These are phyloP conservation scores for Macrophya annulata DNA, from an alignment of 2,888 invertebrate species.

Conservation along the genomic window DNA sequence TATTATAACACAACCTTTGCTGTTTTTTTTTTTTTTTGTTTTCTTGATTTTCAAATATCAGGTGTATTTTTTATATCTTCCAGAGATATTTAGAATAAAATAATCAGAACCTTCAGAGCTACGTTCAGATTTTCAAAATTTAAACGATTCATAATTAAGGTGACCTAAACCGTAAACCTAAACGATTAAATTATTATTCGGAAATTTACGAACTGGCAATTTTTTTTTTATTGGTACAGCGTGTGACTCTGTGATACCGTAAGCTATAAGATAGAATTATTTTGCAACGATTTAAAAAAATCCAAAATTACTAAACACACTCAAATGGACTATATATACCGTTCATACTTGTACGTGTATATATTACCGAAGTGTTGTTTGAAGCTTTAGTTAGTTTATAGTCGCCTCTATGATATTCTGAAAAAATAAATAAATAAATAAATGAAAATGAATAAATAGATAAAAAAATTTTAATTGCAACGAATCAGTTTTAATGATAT, in stretches of 20 bases:
- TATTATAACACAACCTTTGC: not conserved
- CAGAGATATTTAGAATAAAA: not conserved
- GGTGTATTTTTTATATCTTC: not conserved
- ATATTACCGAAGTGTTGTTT: conserved; percentile 43
- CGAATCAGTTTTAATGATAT: not conserved
- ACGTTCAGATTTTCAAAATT: not conserved
- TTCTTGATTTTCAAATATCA: not conserved
- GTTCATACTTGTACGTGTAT: conserved; percentile 55
- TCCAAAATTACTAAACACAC: conserved; percentile 52
- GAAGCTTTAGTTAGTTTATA: conserved; percentile 5
- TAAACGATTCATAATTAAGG: not conserved
- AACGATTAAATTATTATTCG: conserved; percentile 46
- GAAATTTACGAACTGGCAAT: conserved; percentile 68
- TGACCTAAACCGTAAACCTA: not conserved
- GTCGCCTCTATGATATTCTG: not conserved
- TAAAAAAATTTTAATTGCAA: not conserved
- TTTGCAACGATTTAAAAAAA: conserved; percentile 70
- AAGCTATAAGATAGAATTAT: conserved; percentile 78
- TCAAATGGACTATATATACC: conserved; percentile 46
- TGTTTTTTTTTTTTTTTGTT: not conserved
- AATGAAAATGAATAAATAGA: too few relatives aligned
- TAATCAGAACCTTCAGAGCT: not conserved
- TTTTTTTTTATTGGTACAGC: conserved; percentile 74
- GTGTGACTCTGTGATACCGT: conserved; percentile 79
- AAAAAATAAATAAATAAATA: not conserved